These are phyloP conservation scores for Poecilus cupreus DNA, from an alignment of 2,888 invertebrate genomes.

Conservation along the genomic window DNA sequence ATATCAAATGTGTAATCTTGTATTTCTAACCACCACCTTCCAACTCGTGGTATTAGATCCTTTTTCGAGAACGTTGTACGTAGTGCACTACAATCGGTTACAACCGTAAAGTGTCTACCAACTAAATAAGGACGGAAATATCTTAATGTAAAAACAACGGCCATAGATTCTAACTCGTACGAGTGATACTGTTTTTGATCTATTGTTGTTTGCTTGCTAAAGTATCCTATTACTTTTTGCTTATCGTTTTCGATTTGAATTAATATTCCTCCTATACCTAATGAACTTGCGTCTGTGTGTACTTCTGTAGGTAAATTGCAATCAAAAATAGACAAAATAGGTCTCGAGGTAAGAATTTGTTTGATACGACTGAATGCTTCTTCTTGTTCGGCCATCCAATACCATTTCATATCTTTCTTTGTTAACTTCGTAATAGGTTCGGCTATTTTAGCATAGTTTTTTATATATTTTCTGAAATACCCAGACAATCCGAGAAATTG, in stretches of 20 bases:
- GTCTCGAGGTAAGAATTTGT: too few species aligned
- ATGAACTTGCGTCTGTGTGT: too few species aligned
- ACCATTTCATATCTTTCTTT: conserved; percentile 47
- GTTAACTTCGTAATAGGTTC: too few species aligned
- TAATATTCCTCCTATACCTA: too few species aligned
- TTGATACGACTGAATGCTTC: too few species aligned
- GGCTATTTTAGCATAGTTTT: too few species aligned
- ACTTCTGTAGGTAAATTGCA: too few species aligned
- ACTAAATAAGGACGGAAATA: conserved; percentile 68
- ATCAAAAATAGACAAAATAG: too few species aligned
- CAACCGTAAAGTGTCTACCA: conserved; percentile 62
- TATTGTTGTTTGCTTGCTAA: too few species aligned
- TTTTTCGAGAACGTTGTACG: conserved; percentile 57
- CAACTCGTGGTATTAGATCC: conserved; percentile 61
- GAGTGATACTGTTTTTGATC: conserved; percentile 43
- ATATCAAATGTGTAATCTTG: conserved; percentile 61
- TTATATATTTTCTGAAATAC: conserved; percentile 64
- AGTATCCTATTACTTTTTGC: too few species aligned
- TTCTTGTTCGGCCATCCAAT: conserved; percentile 31
- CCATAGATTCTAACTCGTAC: conserved; percentile 66
- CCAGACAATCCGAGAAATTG: conserved; percentile 66
- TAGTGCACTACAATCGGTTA: conserved; percentile 64
- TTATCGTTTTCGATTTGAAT: too few species aligned
- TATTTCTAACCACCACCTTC: conserved; percentile 62
- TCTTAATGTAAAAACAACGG: conserved; percentile 66